Evolutionary conservation across 2,797 vertebrate species (phyloP).

Genomic region (Moxostoma hubbsi): DNA sequence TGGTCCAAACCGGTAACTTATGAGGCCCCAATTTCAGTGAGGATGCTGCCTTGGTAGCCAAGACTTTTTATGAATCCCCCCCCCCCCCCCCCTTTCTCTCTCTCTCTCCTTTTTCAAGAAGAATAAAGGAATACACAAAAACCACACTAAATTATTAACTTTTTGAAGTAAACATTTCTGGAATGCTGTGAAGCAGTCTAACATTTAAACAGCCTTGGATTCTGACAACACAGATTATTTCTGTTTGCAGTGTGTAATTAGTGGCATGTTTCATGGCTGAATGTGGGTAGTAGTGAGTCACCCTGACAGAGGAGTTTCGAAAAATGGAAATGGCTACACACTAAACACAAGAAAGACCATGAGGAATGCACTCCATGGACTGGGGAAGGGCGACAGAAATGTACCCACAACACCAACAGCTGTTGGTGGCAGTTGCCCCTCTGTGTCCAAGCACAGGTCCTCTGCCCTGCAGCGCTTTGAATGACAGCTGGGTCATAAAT

Average conservation of each 20-base stretch:
- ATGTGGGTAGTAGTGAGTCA: conserved; percentile 47
- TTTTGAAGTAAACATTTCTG: conserved; percentile 47
- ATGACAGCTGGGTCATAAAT: conserved; percentile 59
- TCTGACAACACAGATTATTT: conserved; percentile 66
- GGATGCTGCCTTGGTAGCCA: no score
- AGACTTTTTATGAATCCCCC: no score
- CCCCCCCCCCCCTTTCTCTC: no score
- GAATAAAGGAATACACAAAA: conserved; percentile 30
- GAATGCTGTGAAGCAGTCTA: conserved; percentile 54
- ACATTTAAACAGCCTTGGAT: conserved; percentile 51
- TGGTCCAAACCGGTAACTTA: no score
- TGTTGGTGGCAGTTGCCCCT: conserved; percentile 21
- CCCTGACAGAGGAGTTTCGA: conserved; percentile 35
- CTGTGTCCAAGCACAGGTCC: conserved; percentile 7
- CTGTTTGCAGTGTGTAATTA: conserved; percentile 71
- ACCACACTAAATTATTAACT: conserved; percentile 18
- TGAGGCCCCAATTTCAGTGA: no score
- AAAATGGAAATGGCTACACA: conserved; percentile 29
- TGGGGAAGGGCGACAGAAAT: neutral
- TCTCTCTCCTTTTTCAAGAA: neutral
- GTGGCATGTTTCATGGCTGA: conserved; percentile 66
- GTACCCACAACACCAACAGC: conserved; percentile 23
- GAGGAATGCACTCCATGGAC: conserved; percentile 9
- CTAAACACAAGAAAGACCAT: conserved; percentile 21
- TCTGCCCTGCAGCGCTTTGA: conserved; percentile 39